Evolutionary conservation across 1,140 invertebrate genomes (phyloP).

Genomic region (Drosophila repletoides): DNA sequence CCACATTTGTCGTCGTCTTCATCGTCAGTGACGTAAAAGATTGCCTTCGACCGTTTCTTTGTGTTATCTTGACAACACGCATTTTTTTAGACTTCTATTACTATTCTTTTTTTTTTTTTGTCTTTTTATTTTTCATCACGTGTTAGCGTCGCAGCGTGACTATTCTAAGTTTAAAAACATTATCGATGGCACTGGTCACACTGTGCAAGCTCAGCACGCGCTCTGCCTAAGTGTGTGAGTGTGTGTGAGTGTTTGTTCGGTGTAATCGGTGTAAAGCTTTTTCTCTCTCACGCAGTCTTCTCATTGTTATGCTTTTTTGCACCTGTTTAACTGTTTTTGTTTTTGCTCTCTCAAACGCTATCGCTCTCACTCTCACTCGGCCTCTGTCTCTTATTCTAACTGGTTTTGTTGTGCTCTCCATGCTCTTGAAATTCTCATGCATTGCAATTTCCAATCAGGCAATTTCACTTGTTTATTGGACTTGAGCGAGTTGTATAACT

Average conservation of each 20-base stretch:
- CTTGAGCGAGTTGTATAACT: conserved; percentile 57
- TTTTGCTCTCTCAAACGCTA: conserved; percentile 26
- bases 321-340: conserved; percentile 75
- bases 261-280: conserved; percentile 18
- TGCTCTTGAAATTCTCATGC: conserved; percentile 54
- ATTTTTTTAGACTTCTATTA: conserved; percentile 37
- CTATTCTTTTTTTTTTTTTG: conserved; percentile 12
- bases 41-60: conserved; percentile 51
- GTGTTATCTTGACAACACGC: conserved; percentile 45
- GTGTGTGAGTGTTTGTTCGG: neutral
- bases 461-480: conserved; percentile 59
- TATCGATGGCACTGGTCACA: conserved; percentile 29
- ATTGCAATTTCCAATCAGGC: conserved; percentile 54
- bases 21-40: conserved; percentile 48
- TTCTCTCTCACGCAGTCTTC: conserved; percentile 12
- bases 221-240: neutral
- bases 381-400: conserved; percentile 47
- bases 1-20: conserved; percentile 62
- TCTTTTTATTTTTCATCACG: conserved; percentile 45
- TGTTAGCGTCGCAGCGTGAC: conserved; percentile 41
- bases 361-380: neutral
- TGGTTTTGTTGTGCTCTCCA: conserved; percentile 47
- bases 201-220: conserved; percentile 28
- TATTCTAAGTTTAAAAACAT: conserved; percentile 16
- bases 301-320: conserved; percentile 61